A percentile compares a stretch with the other conserved stretches of the same genome.
These are phyloP conservation scores for Cryptocheilus praepositus DNA, from an alignment of 2,888 invertebrate species.

Conservation along the genomic window DNA sequence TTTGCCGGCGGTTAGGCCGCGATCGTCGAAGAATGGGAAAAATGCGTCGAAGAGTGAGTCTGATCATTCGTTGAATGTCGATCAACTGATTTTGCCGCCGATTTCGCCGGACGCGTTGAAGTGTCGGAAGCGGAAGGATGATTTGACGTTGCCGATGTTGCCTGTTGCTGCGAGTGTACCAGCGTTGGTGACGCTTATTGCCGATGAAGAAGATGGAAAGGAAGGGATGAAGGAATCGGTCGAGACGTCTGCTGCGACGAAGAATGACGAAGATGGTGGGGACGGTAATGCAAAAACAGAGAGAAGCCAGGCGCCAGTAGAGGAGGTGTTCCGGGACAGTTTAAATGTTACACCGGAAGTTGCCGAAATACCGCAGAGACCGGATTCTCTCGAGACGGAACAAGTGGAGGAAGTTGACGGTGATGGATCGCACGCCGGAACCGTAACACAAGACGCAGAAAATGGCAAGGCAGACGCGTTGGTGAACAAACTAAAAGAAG, in stretches of 20 bases:
- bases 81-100: conserved; percentile 59
- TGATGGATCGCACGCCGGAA: conserved; percentile 9
- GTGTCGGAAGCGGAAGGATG: conserved; percentile 52
- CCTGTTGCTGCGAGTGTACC: conserved; percentile 46
- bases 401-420: conserved; percentile 9
- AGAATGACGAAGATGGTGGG: conserved; percentile 20
- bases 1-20: conserved; percentile 64
- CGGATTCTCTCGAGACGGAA: conserved; percentile 58
- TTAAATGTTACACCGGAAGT: conserved; percentile 67
- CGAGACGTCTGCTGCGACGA: conserved; percentile 16
- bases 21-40: conserved; percentile 47
- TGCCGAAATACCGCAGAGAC: conserved; percentile 43
- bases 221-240: conserved; percentile 1
- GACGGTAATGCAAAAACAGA: background rate
- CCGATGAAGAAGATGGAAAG: background rate
- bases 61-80: conserved; percentile 32
- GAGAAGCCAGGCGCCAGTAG: background rate
- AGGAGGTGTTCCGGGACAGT: conserved; percentile 76
- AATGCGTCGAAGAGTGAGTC: conserved; percentile 49
- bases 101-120: conserved; percentile 64
- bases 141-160: conserved; percentile 62
- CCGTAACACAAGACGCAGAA: conserved; percentile 4
- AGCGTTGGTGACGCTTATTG: conserved; percentile 9
- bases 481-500: conserved; percentile 52
- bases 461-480: background rate